Conservation (phyloP, 1,140 invertebrate species). For the Heterodera schachtii region DNA sequence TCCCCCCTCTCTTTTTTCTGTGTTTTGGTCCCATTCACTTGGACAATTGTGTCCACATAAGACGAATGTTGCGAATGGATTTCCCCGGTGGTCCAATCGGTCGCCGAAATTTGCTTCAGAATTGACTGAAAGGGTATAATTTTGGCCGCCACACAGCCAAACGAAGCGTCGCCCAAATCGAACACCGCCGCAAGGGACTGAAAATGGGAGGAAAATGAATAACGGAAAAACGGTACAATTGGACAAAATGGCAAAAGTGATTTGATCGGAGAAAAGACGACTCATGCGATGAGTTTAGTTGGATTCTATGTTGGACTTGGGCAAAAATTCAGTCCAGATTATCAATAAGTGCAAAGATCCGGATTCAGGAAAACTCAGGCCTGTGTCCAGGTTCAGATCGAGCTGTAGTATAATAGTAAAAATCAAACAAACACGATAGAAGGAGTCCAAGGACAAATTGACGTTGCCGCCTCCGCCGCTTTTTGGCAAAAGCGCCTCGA, state of each 20-base stretch:
- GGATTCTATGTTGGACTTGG: no score
- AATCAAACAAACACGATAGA: constrained; percentile 2
- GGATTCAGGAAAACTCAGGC: no score
- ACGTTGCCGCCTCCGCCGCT: not conserved
- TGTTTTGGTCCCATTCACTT: constrained; percentile 35
- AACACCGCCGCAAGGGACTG: constrained; percentile 67
- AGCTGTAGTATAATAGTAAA: no score
- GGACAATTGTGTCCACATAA: constrained; percentile 74
- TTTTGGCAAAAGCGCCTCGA: constrained; percentile 70
- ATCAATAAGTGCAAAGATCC: no score
- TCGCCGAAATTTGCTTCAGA: constrained; percentile 78
- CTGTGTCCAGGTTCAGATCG: no score
- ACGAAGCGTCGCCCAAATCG: constrained; percentile 81
- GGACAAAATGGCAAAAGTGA: no score
- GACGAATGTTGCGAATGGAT: constrained; percentile 90
- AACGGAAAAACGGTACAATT: no score
- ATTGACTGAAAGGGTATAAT: constrained; percentile 80
- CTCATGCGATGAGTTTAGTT: no score
- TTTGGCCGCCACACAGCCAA: constrained; percentile 79
- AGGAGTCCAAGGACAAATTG: constrained; percentile 19
- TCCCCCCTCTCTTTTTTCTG: no score
- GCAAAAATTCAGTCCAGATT: no score
- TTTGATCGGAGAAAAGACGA: no score
- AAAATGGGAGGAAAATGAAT: not conserved
- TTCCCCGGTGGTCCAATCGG: constrained; percentile 90